Conservation (phyloP, 2,797 vertebrate genomes). For the Gymnocypris eckloni region DNA sequence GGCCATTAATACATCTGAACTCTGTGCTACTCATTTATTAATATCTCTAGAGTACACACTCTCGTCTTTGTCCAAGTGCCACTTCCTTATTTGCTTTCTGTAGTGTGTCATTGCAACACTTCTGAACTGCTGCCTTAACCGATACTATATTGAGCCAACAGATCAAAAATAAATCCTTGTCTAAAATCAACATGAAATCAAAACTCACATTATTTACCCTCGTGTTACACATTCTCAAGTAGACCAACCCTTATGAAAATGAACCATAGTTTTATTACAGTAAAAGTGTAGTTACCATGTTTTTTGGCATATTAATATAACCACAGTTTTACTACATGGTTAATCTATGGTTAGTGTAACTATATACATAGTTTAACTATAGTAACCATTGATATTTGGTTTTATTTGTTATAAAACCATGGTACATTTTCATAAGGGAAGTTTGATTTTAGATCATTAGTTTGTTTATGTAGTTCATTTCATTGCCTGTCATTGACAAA, state of each 20-base stretch:
- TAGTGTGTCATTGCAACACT: constrained; percentile 42
- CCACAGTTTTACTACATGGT: too few relatives aligned
- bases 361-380: too few relatives aligned
- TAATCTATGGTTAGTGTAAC: too few relatives aligned
- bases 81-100: constrained; percentile 44
- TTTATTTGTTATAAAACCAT: too few relatives aligned
- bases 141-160: constrained; percentile 29
- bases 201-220: background rate
- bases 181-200: background rate
- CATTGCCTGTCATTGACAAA: background rate
- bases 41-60: background rate
- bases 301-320: too few relatives aligned
- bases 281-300: too few relatives aligned
- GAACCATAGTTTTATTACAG: too few relatives aligned
- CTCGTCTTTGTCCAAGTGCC: constrained; percentile 8
- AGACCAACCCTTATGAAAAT: background rate
- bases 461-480: too few relatives aligned
- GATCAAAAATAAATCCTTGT: background rate
- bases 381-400: too few relatives aligned
- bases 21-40: background rate
- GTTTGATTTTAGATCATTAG: too few relatives aligned
- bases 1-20: constrained; percentile 3
- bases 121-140: constrained; percentile 35
- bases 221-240: background rate
- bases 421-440: too few relatives aligned